These are phyloP conservation scores for Clarias laeviceps DNA, from an alignment of 2,797 vertebrate species.

Conservation along the genomic window DNA sequence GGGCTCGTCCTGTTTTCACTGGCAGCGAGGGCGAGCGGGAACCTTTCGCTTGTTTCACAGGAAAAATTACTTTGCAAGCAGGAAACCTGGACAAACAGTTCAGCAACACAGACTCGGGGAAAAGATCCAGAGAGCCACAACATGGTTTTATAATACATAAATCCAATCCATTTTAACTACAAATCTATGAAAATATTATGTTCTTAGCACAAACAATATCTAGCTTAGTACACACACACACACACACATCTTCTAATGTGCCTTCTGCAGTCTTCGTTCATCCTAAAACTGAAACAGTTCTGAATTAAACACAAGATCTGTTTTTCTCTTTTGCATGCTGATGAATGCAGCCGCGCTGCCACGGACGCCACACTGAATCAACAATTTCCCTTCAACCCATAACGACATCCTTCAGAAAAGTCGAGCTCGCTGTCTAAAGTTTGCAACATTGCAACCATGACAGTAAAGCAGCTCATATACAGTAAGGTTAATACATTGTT, in stretches of 20 bases:
- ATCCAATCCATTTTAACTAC: slow-evolving; percentile 28
- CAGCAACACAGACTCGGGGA: slow-evolving; percentile 66
- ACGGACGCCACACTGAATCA: neutral
- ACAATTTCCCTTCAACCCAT: neutral
- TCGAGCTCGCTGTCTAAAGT: neutral
- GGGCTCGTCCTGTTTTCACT: slow-evolving; percentile 62
- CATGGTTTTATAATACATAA: slow-evolving; percentile 27
- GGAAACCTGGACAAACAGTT: slow-evolving; percentile 79
- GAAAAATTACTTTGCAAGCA: slow-evolving; percentile 74
- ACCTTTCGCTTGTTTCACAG: slow-evolving; percentile 70
- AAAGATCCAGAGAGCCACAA: slow-evolving; percentile 34
- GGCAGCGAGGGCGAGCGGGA: slow-evolving; percentile 69
- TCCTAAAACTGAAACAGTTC: neutral
- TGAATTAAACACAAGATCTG: neutral
- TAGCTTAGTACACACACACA: neutral
- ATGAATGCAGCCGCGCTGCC: neutral
- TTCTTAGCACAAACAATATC: slow-evolving; percentile 3
- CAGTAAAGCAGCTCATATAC: neutral
- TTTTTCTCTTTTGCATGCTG: neutral
- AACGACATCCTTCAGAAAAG: neutral
- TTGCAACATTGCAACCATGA: neutral
- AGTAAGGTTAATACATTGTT: too few relatives aligned
- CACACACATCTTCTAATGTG: neutral
- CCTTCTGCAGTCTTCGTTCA: neutral
- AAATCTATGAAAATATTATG: neutral